Percentiles rank a stretch among this genome's conserved stretches.
phyloP scores from a whole-genome alignment of 2,797 vertebrate species.

The Muscicapa striata region DNA sequence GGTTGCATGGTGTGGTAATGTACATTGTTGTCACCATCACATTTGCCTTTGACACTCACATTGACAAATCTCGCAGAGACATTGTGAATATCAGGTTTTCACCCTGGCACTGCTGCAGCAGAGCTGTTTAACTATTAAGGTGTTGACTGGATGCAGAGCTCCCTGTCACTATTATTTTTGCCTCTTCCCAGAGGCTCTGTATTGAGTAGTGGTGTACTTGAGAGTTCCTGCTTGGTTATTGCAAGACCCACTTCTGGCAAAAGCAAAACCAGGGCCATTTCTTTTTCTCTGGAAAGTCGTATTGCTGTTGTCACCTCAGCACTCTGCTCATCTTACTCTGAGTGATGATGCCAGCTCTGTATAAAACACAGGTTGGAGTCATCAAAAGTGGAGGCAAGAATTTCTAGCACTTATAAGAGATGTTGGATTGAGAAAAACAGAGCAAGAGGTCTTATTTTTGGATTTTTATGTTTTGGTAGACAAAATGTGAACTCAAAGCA shows the following conservation, averaged over 20 bases:
- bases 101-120: neutral
- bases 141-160: neutral
- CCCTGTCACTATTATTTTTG: neutral
- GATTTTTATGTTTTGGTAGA: neutral
- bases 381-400: neutral
- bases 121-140: neutral
- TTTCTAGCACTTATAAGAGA: neutral
- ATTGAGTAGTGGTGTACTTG: neutral
- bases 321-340: neutral
- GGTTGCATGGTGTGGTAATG: neutral
- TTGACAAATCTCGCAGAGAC: fast-evolving
- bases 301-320: neutral
- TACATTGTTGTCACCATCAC: neutral
- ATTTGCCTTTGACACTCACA: neutral
- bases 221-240: neutral
- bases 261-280: neutral
- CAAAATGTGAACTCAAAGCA: neutral
- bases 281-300: fast-evolving
- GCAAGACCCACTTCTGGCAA: neutral
- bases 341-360: neutral
- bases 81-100: neutral
- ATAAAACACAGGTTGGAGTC: neutral
- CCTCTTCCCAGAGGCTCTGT: neutral
- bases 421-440: neutral
- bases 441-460: neutral